These are phyloP conservation scores for Cordilura impudica DNA, from an alignment of 2,888 invertebrate genomes.

Conservation along the genomic window DNA sequence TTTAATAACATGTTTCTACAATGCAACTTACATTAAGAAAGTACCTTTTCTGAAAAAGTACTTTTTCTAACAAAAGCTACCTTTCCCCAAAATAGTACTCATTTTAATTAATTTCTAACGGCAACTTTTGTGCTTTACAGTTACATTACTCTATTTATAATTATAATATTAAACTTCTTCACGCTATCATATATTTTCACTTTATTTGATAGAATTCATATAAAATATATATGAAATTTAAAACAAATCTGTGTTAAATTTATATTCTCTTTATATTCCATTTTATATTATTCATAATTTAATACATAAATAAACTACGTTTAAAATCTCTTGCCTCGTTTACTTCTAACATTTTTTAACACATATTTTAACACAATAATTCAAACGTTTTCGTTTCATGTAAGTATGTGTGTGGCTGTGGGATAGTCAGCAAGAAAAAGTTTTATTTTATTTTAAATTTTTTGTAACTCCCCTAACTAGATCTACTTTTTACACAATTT, in stretches of 20 bases:
- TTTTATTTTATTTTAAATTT: constrained; percentile 1
- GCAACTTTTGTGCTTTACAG: no score
- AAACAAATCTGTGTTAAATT: constrained; percentile 4
- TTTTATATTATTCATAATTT: constrained; percentile 4
- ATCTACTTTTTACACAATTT: constrained; percentile 51
- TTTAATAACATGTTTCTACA: no score
- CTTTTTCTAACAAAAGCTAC: no score
- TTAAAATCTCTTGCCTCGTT: constrained; percentile 3
- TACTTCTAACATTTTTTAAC: background rate
- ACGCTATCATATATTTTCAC: no score
- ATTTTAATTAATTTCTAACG: no score
- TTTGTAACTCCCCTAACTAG: constrained; percentile 10
- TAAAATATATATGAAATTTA: background rate
- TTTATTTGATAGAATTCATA: no score
- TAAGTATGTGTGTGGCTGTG: background rate
- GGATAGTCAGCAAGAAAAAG: constrained; percentile 2
- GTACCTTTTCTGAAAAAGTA: no score
- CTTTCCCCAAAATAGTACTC: no score
- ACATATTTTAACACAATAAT: background rate
- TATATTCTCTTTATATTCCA: background rate
- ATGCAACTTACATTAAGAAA: no score
- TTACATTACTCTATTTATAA: no score
- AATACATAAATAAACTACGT: background rate
- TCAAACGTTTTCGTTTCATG: constrained; percentile 2
- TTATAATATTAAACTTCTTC: no score